Evolutionary conservation across 1,140 invertebrate species (phyloP).

Genomic region (Monochamus saltuarius): DNA sequence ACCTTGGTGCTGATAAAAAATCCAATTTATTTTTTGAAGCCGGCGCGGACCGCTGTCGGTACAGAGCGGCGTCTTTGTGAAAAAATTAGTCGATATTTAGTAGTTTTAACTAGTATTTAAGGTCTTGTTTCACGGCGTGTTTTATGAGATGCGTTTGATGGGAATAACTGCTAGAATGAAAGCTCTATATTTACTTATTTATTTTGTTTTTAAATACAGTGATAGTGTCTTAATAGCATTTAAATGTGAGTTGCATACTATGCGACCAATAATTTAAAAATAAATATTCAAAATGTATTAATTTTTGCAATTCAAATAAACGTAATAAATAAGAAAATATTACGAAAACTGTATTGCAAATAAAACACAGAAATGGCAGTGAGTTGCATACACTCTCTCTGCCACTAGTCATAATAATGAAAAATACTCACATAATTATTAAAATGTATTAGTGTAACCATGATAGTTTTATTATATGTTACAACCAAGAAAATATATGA

Average conservation of each 20-base stretch:
- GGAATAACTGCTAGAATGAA: neutral
- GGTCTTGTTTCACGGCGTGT: conserved; percentile 15
- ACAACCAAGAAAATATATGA: too few species aligned
- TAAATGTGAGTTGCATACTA: conserved; percentile 5
- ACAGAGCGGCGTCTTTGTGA: conserved; percentile 12
- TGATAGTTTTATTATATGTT: too few species aligned
- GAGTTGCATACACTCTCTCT: too few species aligned
- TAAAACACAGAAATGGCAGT: too few species aligned
- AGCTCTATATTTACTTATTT: neutral
- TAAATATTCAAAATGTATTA: too few species aligned
- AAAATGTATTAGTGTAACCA: too few species aligned
- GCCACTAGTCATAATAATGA: too few species aligned
- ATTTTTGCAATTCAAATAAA: too few species aligned
- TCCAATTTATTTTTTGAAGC: conserved; percentile 33
- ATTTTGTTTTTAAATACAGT: conserved; percentile 4
- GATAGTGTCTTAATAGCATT: neutral
- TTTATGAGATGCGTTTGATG: conserved; percentile 4
- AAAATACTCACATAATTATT: too few species aligned
- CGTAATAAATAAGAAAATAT: too few species aligned
- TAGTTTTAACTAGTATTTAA: conserved; percentile 15
- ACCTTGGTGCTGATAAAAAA: conserved; percentile 24
- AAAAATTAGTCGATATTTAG: conserved; percentile 16
- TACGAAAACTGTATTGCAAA: too few species aligned
- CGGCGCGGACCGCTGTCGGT: conserved; percentile 5
- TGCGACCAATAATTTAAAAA: too few species aligned